These are phyloP conservation scores for Bungarus multicinctus DNA, from an alignment of 2,113 vertebrate genomes.

Conservation along the genomic window DNA sequence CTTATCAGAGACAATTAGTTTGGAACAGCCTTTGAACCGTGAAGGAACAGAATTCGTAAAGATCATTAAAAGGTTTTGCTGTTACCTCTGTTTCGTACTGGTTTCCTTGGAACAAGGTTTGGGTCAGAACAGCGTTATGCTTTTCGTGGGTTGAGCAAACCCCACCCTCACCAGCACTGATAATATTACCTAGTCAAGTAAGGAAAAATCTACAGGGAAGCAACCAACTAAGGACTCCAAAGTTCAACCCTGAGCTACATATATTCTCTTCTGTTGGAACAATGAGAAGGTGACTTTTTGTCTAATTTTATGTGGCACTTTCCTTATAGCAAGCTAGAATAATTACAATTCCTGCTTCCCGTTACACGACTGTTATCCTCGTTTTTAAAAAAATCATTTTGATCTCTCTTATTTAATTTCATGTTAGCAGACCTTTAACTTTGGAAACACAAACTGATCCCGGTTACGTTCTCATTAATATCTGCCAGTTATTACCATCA, in stretches of 20 bases:
- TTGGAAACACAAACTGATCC: constrained; percentile 41
- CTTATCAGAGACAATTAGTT: too few species aligned
- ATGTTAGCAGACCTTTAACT: constrained; percentile 40
- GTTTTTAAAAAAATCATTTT: constrained; percentile 35
- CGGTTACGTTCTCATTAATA: constrained; percentile 33
- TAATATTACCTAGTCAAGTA: background rate
- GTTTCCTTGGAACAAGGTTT: too few species aligned
- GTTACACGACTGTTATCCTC: constrained; percentile 27
- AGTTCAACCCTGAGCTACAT: too few species aligned
- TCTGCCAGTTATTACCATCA: constrained; percentile 30
- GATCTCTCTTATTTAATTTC: constrained; percentile 44
- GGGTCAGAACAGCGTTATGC: background rate
- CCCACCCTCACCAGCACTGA: background rate
- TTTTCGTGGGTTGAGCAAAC: background rate
- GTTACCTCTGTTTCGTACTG: too few species aligned
- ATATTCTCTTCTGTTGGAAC: background rate
- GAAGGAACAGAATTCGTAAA: too few species aligned
- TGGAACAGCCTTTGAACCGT: too few species aligned
- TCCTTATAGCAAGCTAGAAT: constrained; percentile 24
- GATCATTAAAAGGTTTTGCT: too few species aligned
- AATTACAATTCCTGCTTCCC: constrained; percentile 31
- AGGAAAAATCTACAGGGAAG: background rate
- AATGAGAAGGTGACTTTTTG: background rate
- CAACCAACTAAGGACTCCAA: too few species aligned
- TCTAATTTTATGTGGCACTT: constrained; percentile 20